A percentile compares a stretch with the other conserved stretches of the same genome.
phyloP scores from a whole-genome alignment of 2,888 invertebrate species.

The Mactromeris polynyma region DNA sequence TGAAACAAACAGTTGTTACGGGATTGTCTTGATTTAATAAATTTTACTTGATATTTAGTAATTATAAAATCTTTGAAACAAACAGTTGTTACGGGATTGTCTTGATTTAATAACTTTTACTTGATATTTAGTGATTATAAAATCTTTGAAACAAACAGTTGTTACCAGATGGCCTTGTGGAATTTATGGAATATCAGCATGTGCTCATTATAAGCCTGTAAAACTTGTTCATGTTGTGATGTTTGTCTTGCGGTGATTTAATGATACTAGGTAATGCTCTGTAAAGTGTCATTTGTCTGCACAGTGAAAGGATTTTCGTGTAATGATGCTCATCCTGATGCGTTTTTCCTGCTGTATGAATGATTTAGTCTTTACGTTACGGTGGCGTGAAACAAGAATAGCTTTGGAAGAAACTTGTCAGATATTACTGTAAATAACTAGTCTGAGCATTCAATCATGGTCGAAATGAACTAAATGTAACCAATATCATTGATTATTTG shows the following conservation, averaged over 20 bases:
- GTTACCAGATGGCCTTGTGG: no score
- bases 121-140: no score
- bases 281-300: not conserved
- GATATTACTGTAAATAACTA: not conserved
- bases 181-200: not conserved
- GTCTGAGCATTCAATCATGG: not conserved
- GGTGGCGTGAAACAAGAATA: not conserved
- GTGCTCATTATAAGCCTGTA: not conserved
- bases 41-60: no score
- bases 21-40: no score
- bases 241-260: not conserved
- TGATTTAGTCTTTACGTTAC: not conserved
- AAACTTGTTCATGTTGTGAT: not conserved
- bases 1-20: no score
- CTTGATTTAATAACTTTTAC: no score
- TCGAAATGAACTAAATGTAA: not conserved
- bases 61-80: no score
- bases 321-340: not conserved
- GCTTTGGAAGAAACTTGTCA: not conserved
- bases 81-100: no score
- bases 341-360: not conserved
- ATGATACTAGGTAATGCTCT: not conserved
- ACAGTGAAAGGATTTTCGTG: not conserved
- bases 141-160: no score
- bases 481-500: constrained; percentile 17